A percentile compares a stretch with the other conserved stretches of the same genome.
Conservation (phyloP, 2,888 invertebrate species). For the Calameuta pallipes region DNA sequence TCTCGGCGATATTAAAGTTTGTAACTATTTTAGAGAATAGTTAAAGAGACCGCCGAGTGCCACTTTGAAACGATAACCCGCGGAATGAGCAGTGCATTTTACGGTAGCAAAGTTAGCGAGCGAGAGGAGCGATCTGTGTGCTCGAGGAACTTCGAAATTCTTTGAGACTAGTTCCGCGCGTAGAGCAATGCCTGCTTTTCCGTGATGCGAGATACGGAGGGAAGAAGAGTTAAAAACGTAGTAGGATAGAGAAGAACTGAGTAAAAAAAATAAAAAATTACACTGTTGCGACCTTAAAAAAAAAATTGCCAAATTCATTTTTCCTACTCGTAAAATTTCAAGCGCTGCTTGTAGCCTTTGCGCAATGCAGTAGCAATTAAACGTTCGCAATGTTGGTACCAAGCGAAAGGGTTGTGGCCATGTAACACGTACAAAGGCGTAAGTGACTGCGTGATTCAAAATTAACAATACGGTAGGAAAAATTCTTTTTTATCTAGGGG, state of each 20-base stretch:
- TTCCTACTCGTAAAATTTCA: background rate
- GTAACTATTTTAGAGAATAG: constrained; percentile 1
- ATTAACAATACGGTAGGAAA: background rate
- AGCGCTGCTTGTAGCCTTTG: constrained; percentile 12
- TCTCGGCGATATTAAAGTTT: background rate
- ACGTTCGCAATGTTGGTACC: constrained; percentile 15
- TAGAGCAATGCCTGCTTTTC: background rate
- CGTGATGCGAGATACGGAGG: background rate
- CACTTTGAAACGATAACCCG: background rate
- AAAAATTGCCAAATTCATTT: background rate
- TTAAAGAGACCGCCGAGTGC: background rate
- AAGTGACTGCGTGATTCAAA: background rate
- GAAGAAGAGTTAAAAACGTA: too few relatives aligned
- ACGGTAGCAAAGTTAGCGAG: constrained; percentile 1
- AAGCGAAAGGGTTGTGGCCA: background rate
- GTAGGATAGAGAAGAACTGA: background rate
- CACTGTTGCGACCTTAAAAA: background rate
- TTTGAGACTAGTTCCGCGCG: background rate
- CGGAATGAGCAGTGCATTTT: background rate
- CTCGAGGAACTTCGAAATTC: background rate
- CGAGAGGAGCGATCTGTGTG: background rate
- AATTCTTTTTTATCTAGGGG: background rate
- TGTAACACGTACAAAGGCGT: background rate
- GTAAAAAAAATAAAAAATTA: background rate
- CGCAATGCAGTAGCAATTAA: constrained; percentile 33